Evolutionary conservation across 2,888 invertebrate genomes (phyloP).

Genomic region (Megaustenia siamemsis): DNA sequence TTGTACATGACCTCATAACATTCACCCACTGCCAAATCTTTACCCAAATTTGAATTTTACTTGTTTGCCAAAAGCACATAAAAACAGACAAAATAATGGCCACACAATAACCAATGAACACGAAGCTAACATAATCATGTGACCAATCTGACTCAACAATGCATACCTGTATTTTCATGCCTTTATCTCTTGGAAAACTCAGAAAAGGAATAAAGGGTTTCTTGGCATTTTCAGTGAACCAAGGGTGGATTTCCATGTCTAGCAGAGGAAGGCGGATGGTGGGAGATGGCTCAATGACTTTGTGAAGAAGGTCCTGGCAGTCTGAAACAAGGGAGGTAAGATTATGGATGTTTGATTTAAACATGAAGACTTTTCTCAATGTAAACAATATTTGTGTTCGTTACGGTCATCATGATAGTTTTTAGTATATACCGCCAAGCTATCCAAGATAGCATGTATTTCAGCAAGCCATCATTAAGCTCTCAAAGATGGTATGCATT

Average conservation of each 20-base stretch:
- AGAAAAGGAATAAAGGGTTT: conserved; percentile 76
- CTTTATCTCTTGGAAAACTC: conserved; percentile 74
- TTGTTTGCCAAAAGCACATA: not conserved
- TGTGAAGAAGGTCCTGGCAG: conserved; percentile 76
- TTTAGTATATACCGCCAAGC: too few relatives aligned
- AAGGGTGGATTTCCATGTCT: conserved; percentile 77
- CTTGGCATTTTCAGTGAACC: conserved; percentile 76
- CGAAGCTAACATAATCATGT: not conserved
- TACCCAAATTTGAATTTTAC: too few relatives aligned
- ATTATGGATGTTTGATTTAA: not conserved
- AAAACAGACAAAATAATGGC: not conserved
- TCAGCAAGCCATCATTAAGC: too few relatives aligned
- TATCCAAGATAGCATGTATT: too few relatives aligned
- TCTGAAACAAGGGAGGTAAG: conserved; percentile 66
- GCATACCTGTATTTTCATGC: conserved; percentile 74
- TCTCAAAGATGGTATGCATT: too few relatives aligned
- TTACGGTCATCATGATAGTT: too few relatives aligned
- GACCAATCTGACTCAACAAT: not conserved
- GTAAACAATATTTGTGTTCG: too few relatives aligned
- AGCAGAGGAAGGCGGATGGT: conserved; percentile 76
- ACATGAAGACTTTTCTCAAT: too few relatives aligned
- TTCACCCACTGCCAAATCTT: too few relatives aligned
- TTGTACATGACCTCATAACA: too few relatives aligned
- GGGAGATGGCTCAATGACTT: conserved; percentile 78
- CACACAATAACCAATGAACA: not conserved